Conservation (phyloP, 2,797 vertebrate genomes). For the Allochrocebus solatus region DNA sequence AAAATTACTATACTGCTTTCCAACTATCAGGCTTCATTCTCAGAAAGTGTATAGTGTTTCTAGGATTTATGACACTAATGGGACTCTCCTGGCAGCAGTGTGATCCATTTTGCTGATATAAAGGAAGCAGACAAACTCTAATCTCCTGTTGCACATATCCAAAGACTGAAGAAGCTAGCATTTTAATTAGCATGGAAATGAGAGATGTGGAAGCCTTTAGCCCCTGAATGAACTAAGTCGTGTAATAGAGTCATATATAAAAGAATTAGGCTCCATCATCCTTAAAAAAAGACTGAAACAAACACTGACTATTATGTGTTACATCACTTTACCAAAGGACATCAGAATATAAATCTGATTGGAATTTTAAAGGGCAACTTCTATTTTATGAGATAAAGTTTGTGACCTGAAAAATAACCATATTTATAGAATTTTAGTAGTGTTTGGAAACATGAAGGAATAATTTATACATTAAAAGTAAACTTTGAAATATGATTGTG, state of each 20-base stretch:
- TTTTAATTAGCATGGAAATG: conserved; percentile 62
- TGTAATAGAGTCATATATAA: conserved; percentile 20
- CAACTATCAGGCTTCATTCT: conserved; percentile 8
- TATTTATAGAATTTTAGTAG: conserved; percentile 15
- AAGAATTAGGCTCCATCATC: conserved; percentile 18
- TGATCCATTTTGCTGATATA: conserved; percentile 54
- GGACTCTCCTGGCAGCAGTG: conserved; percentile 28
- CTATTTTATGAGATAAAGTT: conserved; percentile 48
- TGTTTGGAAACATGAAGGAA: neutral
- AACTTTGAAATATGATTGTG: conserved; percentile 32
- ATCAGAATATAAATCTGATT: neutral
- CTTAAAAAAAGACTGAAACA: neutral
- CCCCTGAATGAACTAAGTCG: neutral
- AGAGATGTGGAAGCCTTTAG: conserved; percentile 28
- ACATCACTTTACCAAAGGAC: conserved; percentile 1
- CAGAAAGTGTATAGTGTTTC: neutral
- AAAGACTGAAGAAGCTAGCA: neutral
- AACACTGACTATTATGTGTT: neutral
- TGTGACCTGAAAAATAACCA: conserved; percentile 44
- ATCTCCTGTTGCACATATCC: conserved; percentile 46
- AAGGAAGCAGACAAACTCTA: conserved; percentile 39
- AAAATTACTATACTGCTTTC: conserved; percentile 40
- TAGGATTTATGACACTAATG: conserved; percentile 46
- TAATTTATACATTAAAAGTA: conserved; percentile 29
- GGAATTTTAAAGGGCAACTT: conserved; percentile 44